Conservation (phyloP, 2,888 invertebrate species). For the Amiota communis region DNA sequence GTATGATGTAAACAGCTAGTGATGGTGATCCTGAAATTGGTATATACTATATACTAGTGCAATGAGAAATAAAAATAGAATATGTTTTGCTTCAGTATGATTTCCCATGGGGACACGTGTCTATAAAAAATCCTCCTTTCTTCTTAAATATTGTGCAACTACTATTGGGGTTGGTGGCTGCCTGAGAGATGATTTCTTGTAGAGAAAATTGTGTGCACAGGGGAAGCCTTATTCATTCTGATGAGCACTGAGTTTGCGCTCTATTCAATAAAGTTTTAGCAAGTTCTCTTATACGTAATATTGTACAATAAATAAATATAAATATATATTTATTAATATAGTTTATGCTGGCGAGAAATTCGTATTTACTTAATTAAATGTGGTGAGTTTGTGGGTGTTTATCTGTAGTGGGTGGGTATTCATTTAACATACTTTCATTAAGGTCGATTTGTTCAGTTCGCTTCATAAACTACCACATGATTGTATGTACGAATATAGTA, state of each 20-base stretch:
- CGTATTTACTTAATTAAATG: constrained; percentile 9
- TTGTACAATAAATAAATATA: neutral
- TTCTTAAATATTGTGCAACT: neutral
- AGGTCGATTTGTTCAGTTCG: constrained; percentile 51
- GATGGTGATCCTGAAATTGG: too few species aligned
- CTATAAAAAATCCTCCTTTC: constrained; percentile 32
- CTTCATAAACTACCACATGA: constrained; percentile 66
- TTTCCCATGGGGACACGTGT: constrained; percentile 37
- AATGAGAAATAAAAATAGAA: constrained; percentile 17
- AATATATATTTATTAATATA: neutral
- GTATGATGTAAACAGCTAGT: too few species aligned
- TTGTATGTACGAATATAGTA: neutral
- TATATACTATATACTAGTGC: too few species aligned
- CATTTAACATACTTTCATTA: neutral
- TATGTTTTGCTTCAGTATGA: constrained; percentile 30
- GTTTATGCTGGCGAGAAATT: constrained; percentile 4
- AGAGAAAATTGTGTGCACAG: constrained; percentile 16
- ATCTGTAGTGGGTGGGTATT: neutral
- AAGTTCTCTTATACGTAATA: constrained; percentile 11
- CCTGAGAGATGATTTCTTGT: constrained; percentile 23
- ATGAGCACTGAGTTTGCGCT: constrained; percentile 36
- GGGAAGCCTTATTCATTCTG: constrained; percentile 9
- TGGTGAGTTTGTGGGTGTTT: constrained; percentile 12
- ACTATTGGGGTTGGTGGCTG: constrained; percentile 14
- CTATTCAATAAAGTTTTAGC: neutral